phyloP scores from a whole-genome alignment of 2,113 vertebrate genomes.

The Nesogale talazaci region DNA sequence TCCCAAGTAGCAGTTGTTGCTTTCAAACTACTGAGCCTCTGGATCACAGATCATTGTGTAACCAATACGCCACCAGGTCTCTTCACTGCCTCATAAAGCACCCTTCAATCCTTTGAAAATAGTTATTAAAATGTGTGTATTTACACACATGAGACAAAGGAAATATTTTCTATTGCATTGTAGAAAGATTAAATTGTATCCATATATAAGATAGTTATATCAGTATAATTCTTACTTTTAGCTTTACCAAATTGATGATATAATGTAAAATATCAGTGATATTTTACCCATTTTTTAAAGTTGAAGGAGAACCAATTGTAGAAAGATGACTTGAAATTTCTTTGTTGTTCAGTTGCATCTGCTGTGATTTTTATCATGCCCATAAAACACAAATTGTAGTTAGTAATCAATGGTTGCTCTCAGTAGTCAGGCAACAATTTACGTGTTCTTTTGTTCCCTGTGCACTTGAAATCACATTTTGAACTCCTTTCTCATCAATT shows the following conservation, averaged over 20 bases:
- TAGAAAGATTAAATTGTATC: not conserved
- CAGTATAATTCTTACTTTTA: not conserved
- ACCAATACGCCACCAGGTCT: too few species aligned
- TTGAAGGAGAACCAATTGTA: not conserved
- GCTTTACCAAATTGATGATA: not conserved
- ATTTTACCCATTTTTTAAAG: not conserved
- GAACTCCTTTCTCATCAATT: conserved; percentile 42
- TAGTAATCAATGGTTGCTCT: conserved; percentile 17
- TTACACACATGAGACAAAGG: not conserved
- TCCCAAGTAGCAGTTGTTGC: too few species aligned
- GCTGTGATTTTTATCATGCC: conserved; percentile 3
- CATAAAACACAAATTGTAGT: conserved; percentile 46
- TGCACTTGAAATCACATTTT: conserved; percentile 45
- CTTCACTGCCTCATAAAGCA: too few species aligned
- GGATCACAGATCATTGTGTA: too few species aligned
- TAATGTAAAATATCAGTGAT: not conserved
- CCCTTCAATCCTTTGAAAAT: too few species aligned
- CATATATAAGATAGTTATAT: not conserved
- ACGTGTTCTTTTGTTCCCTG: not conserved
- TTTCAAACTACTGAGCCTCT: too few species aligned
- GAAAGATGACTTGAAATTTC: not conserved
- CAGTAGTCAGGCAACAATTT: conserved; percentile 37
- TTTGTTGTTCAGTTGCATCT: not conserved
- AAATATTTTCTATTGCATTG: not conserved
- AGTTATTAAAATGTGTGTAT: not conserved